Conservation (phyloP, 1,140 invertebrate genomes). For the Drosophila nikananu region DNA sequence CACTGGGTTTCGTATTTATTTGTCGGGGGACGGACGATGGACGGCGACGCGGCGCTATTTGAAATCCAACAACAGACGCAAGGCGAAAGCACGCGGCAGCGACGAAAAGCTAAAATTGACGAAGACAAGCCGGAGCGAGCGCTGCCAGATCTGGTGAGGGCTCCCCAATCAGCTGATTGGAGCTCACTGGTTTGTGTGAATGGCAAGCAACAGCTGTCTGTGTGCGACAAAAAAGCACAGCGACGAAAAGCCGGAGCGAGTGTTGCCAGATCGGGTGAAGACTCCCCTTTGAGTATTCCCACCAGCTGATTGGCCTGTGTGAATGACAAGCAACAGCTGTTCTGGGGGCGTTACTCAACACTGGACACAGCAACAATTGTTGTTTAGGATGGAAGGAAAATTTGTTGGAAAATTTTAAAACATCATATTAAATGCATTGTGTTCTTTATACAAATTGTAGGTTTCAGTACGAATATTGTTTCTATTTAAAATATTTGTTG, state of each 20-base stretch:
- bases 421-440: too few relatives aligned
- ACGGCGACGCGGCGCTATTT: conserved; percentile 36
- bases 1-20: conserved; percentile 40
- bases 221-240: too few relatives aligned
- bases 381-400: background rate
- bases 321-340: conserved; percentile 24
- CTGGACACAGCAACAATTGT: conserved; percentile 38
- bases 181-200: background rate
- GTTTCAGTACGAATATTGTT: background rate
- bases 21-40: background rate
- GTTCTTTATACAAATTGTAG: background rate
- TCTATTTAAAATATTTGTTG: background rate
- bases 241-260: background rate
- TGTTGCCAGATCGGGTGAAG: conserved; percentile 7
- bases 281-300: too few relatives aligned
- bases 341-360: conserved; percentile 1
- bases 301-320: conserved; percentile 23
- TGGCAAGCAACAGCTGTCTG: conserved; percentile 16
- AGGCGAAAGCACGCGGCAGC: conserved; percentile 18
- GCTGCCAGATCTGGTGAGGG: conserved; percentile 5
- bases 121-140: conserved; percentile 10
- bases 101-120: conserved; percentile 22
- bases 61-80: conserved; percentile 20
- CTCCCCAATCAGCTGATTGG: conserved; percentile 26
- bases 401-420: background rate